These are phyloP conservation scores for Cynocephalus volans DNA, from an alignment of 2,113 vertebrate genomes.

Conservation along the genomic window DNA sequence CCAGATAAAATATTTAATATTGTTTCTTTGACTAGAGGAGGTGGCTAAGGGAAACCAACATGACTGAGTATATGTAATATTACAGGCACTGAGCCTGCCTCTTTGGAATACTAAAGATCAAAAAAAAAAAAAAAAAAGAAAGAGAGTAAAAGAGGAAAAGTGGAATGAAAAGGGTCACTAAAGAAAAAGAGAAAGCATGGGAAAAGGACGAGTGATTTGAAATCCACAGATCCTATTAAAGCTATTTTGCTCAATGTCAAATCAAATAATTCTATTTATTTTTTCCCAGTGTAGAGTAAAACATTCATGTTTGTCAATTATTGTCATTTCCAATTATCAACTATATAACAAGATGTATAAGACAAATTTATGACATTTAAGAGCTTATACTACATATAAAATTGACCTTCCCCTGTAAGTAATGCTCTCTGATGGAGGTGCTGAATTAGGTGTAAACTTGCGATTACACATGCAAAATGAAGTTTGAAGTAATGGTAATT, in stretches of 20 bases:
- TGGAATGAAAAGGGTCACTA: neutral
- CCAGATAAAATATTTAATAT: neutral
- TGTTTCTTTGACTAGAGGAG: conserved; percentile 37
- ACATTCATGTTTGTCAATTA: conserved; percentile 39
- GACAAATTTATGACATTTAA: conserved; percentile 60
- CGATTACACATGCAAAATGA: neutral
- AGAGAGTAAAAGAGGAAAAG: neutral
- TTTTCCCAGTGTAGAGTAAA: conserved; percentile 47
- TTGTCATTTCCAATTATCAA: conserved; percentile 60
- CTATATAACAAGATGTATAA: conserved; percentile 11
- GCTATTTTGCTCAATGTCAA: conserved; percentile 15
- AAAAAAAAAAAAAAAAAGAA: neutral
- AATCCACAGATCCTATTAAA: conserved; percentile 52
- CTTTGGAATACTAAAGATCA: neutral
- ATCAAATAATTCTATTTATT: conserved; percentile 64
- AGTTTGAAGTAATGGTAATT: neutral
- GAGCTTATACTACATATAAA: neutral
- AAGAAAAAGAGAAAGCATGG: neutral
- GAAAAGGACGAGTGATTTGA: neutral
- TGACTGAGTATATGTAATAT: neutral
- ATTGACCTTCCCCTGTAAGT: conserved; percentile 49
- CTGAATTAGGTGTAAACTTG: conserved; percentile 53
- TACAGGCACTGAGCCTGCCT: neutral
- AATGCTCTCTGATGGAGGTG: neutral
- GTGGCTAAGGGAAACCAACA: neutral